Conservation (phyloP, 1,140 invertebrate species). For the Drosophila bifasciata region DNA sequence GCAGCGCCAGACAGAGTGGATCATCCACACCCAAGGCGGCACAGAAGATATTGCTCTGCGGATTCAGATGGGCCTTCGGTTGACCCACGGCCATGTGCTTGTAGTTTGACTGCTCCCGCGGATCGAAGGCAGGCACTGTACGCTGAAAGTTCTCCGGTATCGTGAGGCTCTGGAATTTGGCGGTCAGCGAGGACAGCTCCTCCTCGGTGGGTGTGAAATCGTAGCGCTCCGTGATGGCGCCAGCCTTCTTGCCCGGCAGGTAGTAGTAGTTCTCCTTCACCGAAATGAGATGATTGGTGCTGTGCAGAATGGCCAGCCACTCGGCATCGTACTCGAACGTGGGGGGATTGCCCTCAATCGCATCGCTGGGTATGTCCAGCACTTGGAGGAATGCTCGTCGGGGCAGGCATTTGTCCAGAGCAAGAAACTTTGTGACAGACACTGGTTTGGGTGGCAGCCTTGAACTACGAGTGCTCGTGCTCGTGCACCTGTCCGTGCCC, state of each 20-base stretch:
- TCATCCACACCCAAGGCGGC: conserved; percentile 91
- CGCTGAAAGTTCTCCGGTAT: conserved; percentile 91
- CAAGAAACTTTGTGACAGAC: conserved; percentile 93
- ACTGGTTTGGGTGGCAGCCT: conserved; percentile 23
- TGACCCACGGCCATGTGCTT: conserved; percentile 73
- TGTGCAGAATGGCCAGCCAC: conserved; percentile 94
- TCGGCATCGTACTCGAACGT: conserved; percentile 94
- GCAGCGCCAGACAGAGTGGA: conserved; percentile 86
- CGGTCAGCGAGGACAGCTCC: conserved; percentile 88
- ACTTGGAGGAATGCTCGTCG: conserved; percentile 94
- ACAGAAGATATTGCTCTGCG: conserved; percentile 93
- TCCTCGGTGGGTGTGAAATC: conserved; percentile 90
- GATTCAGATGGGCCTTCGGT: conserved; percentile 87
- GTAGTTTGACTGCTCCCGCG: conserved; percentile 70
- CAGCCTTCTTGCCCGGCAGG: conserved; percentile 90
- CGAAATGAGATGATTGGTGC: conserved; percentile 94
- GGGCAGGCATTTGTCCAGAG: conserved; percentile 98
- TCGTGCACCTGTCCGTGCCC: too few species aligned
- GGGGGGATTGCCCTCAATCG: conserved; percentile 84
- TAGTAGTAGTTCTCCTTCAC: conserved; percentile 89
- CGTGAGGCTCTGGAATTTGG: conserved; percentile 88
- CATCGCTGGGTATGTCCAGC: conserved; percentile 83
- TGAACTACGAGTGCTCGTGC: background rate
- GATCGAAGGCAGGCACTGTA: conserved; percentile 88
- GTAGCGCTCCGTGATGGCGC: conserved; percentile 87